Base-by-base conservation (phyloP, 2,797 vertebrate genomes). In the Manis crassicaudata region DNA sequence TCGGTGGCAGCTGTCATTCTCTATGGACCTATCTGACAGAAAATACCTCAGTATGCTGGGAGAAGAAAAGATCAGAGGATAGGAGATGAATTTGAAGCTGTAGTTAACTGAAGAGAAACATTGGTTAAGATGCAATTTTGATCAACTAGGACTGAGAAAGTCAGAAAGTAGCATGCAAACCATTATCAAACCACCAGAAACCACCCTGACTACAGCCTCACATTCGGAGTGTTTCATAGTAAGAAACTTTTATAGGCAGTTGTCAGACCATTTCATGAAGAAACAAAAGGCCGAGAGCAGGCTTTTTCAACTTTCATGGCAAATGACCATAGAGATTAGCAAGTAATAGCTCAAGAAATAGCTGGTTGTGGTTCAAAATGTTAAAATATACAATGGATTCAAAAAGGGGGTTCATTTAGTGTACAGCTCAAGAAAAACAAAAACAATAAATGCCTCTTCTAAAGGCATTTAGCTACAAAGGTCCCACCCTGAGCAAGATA, bases 201-300 rank as follows among this genome's bases (percentile, higher is more conserved):
- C 99, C 99, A 99, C 99, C 99, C 99, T 99, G 99, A 99, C 99
- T 99, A 99, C 99, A 99, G 99, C 99, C 99, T 99, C 99, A 99
- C 99, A 98, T 99, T 99, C 99, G 94, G 98, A 99, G 99, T 99
- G 99, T 99, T 99, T 99, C 99, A 99, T 98, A 99, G 99, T 99
- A 99, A 99, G 99, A 99, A 99, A 99, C 99, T 99, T 99, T 99
- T 99, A 92, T 96, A 99, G 99, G 99, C 99, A 99, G 99, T 12
- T 99, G 99, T 99, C 99, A 99, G 98, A 99, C 99, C 99, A 99
- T 99, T 99, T 99, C 99, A 99, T 99, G 99, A 99, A 99, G 98
- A 99, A 99, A 99, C 99, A 99, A 98, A 98, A 98, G 98, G 98
- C 99, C 99, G 95, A 97, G 96, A 98, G 96, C 97, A 98, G 99